Conservation (phyloP, 1,140 invertebrate genomes). For the Lasioglossum albipes region DNA sequence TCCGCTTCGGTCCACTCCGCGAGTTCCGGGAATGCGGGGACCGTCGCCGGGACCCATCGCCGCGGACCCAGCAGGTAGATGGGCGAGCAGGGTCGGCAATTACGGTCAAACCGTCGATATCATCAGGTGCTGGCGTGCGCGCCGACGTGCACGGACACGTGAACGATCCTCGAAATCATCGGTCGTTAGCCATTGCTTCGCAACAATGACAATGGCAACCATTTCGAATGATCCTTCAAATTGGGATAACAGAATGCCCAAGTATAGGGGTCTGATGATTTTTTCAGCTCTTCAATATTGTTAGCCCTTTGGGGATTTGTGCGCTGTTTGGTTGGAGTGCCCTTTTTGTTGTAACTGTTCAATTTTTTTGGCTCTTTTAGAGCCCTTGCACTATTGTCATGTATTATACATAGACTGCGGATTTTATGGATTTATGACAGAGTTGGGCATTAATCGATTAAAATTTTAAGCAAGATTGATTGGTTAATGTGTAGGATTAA, state of each 20-base stretch:
- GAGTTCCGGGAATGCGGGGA: slow-evolving; percentile 59
- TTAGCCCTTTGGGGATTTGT: too few relatives aligned
- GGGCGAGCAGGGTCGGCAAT: slow-evolving; percentile 43
- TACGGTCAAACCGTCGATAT: slow-evolving; percentile 60
- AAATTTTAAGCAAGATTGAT: too few relatives aligned
- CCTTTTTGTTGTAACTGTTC: too few relatives aligned
- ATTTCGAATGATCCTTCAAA: slow-evolving; percentile 24
- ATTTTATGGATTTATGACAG: too few relatives aligned
- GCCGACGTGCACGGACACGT: slow-evolving; percentile 36
- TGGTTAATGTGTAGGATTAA: too few relatives aligned
- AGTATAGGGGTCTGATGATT: too few relatives aligned
- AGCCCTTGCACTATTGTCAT: too few relatives aligned
- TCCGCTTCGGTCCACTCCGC: slow-evolving; percentile 53
- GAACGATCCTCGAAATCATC: slow-evolving; percentile 50
- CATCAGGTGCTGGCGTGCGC: slow-evolving; percentile 57
- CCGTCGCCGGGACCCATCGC: slow-evolving; percentile 51
- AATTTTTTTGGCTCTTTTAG: too few relatives aligned
- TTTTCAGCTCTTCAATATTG: too few relatives aligned
- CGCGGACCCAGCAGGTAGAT: slow-evolving; percentile 38
- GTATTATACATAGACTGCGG: too few relatives aligned
- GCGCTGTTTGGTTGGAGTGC: too few relatives aligned
- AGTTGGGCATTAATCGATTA: too few relatives aligned
- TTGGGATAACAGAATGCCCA: background rate
- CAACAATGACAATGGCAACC: slow-evolving; percentile 32
- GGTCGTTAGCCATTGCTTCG: slow-evolving; percentile 48